Base-by-base conservation (phyloP, 2,113 vertebrate species). In the Oryzias celebensis region DNA sequence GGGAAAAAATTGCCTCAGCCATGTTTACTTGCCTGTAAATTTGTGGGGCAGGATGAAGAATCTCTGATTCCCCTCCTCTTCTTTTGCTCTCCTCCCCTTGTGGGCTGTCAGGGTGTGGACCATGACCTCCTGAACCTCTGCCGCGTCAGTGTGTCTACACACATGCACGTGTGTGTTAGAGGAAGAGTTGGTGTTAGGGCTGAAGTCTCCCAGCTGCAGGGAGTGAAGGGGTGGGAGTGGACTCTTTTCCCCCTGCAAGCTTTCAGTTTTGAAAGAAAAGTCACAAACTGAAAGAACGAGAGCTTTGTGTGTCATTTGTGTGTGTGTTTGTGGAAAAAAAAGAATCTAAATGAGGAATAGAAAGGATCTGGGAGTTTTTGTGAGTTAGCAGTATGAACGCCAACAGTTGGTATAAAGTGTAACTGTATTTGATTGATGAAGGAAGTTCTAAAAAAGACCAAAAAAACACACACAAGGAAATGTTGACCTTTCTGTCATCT, bases 131-230 rank as follows among this genome's bases (percentile, higher is more conserved):
- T 90, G 87, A 90, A 86, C 88, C 69, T 23, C 41, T 0, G 31
- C n/a, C 60, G 58, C 44, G 5, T 70, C 52, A 68, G 65, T 72
- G 68, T 73, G 46, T 72, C 48, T 83, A 24, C 58, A 57, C 59
- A 58, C 59, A 55, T 61, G 73, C 46, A 51, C 48, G 59, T 28
- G 57, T 51, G 61, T 43, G 58, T 5, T 44, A 36, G 62, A 44
- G 61, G 77, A 58, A 65, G 58, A 78, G 51, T 64, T 65, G 56
- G 61, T 59, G 82, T 73, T 69, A 68, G 49, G 78, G 80, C 73
- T 83, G 81, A 88, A 82, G 81, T 79, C 88, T 86, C 85, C 86
- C 90, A 90, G 86, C 89, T 88, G 87, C 81, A 78, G 58, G 0
- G 73, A 72, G 36, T 36, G 73, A 62, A 73, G 58, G 68, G 77